Conservation (phyloP, 2,888 invertebrate genomes). For the Nephrotoma flavescens region DNA sequence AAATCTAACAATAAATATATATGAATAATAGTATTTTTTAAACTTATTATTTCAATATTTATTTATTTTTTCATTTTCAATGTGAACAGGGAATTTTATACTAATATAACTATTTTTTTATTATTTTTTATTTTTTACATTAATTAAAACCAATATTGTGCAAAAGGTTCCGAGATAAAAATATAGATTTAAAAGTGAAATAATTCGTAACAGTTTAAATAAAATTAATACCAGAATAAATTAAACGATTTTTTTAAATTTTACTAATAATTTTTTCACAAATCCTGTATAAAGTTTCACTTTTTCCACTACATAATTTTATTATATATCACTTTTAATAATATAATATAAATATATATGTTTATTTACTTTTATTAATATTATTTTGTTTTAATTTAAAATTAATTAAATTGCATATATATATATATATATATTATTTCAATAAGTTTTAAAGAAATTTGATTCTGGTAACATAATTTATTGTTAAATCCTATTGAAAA, state of each 20-base stretch:
- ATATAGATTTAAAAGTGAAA: neutral
- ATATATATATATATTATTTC: neutral
- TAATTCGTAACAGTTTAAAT: neutral
- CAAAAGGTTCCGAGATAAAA: neutral
- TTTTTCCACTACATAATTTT: neutral
- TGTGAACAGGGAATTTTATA: neutral
- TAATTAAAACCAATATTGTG: neutral
- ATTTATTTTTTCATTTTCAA: neutral
- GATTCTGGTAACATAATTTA: neutral
- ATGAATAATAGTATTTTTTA: neutral
- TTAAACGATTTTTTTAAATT: neutral
- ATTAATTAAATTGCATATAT: neutral
- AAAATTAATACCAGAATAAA: neutral
- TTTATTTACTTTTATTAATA: neutral
- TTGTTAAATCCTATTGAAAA: neutral
- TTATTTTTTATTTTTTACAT: neutral
- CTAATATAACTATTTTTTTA: neutral
- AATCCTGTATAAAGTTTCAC: conserved; percentile 3
- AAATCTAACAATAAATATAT: neutral
- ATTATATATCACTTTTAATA: conserved; percentile 3
- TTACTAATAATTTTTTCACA: conserved; percentile 1
- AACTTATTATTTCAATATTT: neutral
- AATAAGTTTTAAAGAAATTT: neutral
- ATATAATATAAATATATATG: neutral
- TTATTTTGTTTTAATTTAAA: neutral